Evolutionary conservation across 2,797 vertebrate species (phyloP), one percentile per base, ranked within the genome.

Genomic region (Anniella stebbinsi): DNA sequence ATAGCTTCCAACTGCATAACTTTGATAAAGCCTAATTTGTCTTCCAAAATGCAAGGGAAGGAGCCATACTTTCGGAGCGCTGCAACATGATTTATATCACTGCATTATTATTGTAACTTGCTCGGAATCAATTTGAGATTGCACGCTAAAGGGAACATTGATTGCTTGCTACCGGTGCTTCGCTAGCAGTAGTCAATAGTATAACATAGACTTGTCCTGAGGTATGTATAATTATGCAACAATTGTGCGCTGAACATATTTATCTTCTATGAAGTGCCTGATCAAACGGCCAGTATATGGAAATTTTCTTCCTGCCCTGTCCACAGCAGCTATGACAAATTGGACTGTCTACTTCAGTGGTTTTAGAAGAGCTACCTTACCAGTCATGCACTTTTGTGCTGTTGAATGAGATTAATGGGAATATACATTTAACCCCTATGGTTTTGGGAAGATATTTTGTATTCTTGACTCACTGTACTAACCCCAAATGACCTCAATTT

Each of bases 151-250:
- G 84, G 84, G 38, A 82, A 86, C 84, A 87, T 72, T 92, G 87
- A 88, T 94, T 95, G 21, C 88, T 95, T 95, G 80, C 78, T 92
- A 41, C 38, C 5, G 88, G 41, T 87, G 91, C 87, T 90, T 94
- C 89, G 54, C 86, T 84, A 83, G 89, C 88, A 72, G 84, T 93
- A 94, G 93, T 92, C 95, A 95, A 84, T 80, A 91, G 48, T 87
- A 86, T 51, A 94, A 91, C 76, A 87, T 72, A 91, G 92, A 94
- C 87, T 77, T 90, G 84, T 84, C 90, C 78, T 69, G 36, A 73
- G 15, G 21, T 93, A 54, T 91, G 66, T 92, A 70, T 93, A 90
- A 93, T 92, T 91, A 85, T 88, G 67, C n/a, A 60, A 69, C 38
- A 93, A 86, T 88, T 78, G 63, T 60, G 86, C 91, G 91, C 92